A percentile compares a stretch with the other conserved stretches of the same genome.
Evolutionary conservation across 92 coral and sea anemone genomes (phyloP).

Genomic region (Actinostola sp.): DNA sequence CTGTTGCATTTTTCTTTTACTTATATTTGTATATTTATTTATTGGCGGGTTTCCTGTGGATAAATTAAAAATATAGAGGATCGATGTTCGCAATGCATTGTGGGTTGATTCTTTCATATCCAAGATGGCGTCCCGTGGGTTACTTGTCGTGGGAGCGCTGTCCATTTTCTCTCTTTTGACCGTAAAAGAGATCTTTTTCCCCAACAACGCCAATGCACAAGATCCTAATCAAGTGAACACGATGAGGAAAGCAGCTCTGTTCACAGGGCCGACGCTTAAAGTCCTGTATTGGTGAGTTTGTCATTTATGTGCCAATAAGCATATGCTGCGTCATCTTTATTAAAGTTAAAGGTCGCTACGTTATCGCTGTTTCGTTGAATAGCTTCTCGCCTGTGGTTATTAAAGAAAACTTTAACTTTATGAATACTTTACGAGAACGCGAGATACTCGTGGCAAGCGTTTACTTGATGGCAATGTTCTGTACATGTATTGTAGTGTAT

Average conservation of each 20-base stretch:
- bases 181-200: constrained; percentile 76
- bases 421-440: too few relatives aligned
- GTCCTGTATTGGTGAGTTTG: constrained; percentile 88
- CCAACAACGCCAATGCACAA: constrained; percentile 61
- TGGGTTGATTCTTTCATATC: background rate
- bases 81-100: background rate
- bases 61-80: constrained; percentile 4
- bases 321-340: too few relatives aligned
- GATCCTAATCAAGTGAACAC: constrained; percentile 59
- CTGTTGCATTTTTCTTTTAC: too few relatives aligned
- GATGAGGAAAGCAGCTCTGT: constrained; percentile 77
- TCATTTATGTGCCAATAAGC: too few relatives aligned
- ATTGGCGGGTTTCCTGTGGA: constrained; percentile 5
- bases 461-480: too few relatives aligned
- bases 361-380: background rate
- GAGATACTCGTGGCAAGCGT: too few relatives aligned
- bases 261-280: constrained; percentile 86
- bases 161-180: constrained; percentile 72
- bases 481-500: too few relatives aligned
- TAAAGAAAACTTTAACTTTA: too few relatives aligned
- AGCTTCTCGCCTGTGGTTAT: background rate
- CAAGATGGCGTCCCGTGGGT: constrained; percentile 85
- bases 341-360: constrained; percentile 19
- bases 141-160: constrained; percentile 60
- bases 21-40: background rate